These are phyloP conservation scores for Chascanopsetta lugubris DNA, from an alignment of 2,113 vertebrate species.

Conservation along the genomic window DNA sequence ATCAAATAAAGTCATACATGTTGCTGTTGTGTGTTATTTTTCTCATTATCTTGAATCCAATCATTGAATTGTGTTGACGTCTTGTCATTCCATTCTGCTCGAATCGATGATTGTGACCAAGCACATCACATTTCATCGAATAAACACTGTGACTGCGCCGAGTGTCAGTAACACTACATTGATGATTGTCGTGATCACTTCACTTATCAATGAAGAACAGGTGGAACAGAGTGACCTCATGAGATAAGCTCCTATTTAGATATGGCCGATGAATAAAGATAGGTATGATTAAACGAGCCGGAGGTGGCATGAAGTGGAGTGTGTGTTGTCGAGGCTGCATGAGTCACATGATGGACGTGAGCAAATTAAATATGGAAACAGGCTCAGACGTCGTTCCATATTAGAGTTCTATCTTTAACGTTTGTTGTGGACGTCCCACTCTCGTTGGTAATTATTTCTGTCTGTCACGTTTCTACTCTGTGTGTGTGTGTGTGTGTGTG, in stretches of 20 bases:
- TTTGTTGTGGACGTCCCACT: conserved; percentile 5
- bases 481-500: neutral
- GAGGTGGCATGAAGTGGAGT: neutral
- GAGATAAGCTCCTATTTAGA: conserved; percentile 2
- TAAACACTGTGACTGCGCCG: conserved; percentile 1
- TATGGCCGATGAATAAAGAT: conserved; percentile 11
- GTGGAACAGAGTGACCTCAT: neutral
- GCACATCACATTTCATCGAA: conserved; percentile 20
- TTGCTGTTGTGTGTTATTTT: conserved; percentile 26
- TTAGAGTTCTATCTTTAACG: conserved; percentile 29
- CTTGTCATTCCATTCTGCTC: conserved; percentile 8
- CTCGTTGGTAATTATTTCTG: too few species aligned
- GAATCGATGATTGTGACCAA: conserved; percentile 24
- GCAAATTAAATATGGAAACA: conserved; percentile 31
- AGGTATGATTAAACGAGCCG: neutral
- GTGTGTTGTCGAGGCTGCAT: conserved; percentile 2
- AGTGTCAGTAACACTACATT: conserved; percentile 2
- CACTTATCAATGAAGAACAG: conserved; percentile 12
- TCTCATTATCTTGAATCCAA: conserved; percentile 16
- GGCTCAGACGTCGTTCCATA: conserved; percentile 22
- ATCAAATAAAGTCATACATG: conserved; percentile 41
- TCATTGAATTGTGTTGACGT: conserved; percentile 18
- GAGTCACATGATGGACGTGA: conserved; percentile 24
- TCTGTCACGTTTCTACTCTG: neutral
- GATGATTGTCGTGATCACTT: neutral